Evolutionary conservation across 2,797 vertebrate species (phyloP), one percentile per base, ranked within the genome.

Genomic region (Manis pentadactyla): DNA sequence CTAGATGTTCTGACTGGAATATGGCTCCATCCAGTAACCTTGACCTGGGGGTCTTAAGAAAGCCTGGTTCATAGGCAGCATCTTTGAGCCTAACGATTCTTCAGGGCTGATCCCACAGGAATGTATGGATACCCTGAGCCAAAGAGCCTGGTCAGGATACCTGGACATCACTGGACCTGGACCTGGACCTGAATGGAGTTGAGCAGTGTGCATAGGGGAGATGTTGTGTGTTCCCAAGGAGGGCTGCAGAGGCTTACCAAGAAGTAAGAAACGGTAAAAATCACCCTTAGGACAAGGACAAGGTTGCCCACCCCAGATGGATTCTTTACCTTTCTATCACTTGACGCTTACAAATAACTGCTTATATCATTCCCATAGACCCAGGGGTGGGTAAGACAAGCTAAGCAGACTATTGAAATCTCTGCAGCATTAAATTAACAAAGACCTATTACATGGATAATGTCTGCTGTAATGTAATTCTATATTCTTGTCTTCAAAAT

Each of bases 41-140:
- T 34, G 59, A 25, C 63, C 46, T 21, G 59, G 4, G 42, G 46
- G 4, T 64, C 73, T 57, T 21, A 29, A 42, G 31, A 2, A 39
- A 73, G 64, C 18, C 86, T 31, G 13, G 37, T 13, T 5, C 2
- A 0, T 18, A 23, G 46, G 0, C 1, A 1, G 34, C 14, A 2
- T 7, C 29, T 69, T n/a, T 19, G 31, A 34, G 18, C 19, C 18
- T 1, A n/a, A n/a, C n/a, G n/a, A 1, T 7, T 31, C 83, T 46
- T 8, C 9, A 66, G 55, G 0, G 14, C 7, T 49, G 14, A 1
- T 14, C 19, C 37, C 90, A 21, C 63, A 46, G 37, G 39, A 10
- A 59, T 2, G 12, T 31, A 17, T 12, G 18, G 37, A 27, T 7
- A n/a, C 21, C 78, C 63, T 2, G 27, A 13, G 27, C 42, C 73